phyloP scores from a whole-genome alignment of 2,797 vertebrate species.

The Crax fasciolata region DNA sequence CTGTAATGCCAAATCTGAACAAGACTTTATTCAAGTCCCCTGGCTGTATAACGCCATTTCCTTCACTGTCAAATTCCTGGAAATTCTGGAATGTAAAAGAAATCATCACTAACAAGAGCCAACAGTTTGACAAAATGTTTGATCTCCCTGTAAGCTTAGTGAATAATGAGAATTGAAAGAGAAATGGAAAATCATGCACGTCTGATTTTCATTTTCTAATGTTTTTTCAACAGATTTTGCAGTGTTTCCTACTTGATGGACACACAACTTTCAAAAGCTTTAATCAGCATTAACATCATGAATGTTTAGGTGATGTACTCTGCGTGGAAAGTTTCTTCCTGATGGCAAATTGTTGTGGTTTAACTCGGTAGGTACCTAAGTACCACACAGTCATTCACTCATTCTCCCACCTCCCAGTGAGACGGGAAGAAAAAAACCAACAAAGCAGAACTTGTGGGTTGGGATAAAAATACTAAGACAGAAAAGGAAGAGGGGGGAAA shows the following conservation, averaged over 20 bases:
- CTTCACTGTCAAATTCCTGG: conserved; percentile 74
- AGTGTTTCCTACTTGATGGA: background rate
- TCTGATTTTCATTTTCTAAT: background rate
- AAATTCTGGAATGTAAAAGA: conserved; percentile 76
- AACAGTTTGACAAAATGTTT: conserved; percentile 39
- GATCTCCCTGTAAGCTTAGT: background rate
- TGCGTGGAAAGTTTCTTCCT: background rate
- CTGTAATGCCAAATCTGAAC: conserved; percentile 80
- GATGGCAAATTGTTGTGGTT: background rate
- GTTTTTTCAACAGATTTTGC: background rate
- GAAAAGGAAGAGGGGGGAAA: too few relatives aligned
- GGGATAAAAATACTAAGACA: too few relatives aligned
- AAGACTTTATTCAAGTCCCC: conserved; percentile 79
- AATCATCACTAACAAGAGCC: conserved; percentile 36
- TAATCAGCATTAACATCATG: background rate
- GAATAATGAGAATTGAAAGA: conserved; percentile 2
- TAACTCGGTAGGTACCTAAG: too few relatives aligned
- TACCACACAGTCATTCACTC: too few relatives aligned
- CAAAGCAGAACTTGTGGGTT: too few relatives aligned
- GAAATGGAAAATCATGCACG: background rate
- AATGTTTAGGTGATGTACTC: background rate
- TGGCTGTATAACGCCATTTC: conserved; percentile 77
- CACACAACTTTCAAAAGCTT: background rate
- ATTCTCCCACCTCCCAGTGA: too few relatives aligned
- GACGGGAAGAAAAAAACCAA: too few relatives aligned